Percentiles rank a stretch among this genome's conserved stretches.
Evolutionary conservation across 1,140 invertebrate genomes (phyloP).

Genomic region (Holcopasites calliopsidis): DNA sequence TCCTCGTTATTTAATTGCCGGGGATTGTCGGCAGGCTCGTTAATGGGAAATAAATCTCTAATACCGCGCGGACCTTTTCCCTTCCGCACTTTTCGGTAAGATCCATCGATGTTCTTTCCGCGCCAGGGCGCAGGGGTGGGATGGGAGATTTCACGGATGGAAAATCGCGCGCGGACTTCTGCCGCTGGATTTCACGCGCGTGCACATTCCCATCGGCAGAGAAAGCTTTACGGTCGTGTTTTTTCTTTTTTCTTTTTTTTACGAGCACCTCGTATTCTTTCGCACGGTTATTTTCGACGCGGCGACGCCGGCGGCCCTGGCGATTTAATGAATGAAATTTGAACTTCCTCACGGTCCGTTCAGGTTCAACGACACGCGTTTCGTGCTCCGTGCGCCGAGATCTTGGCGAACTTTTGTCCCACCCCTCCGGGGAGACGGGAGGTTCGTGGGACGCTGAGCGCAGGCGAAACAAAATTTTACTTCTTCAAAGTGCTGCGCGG

Average conservation of each 20-base stretch:
- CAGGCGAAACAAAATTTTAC: too few species aligned
- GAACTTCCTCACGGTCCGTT: conserved; percentile 20
- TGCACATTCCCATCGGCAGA: conserved; percentile 18
- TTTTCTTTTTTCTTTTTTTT: too few species aligned
- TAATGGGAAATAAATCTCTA: conserved; percentile 12
- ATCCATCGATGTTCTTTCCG: background rate
- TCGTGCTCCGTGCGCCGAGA: background rate
- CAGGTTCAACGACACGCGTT: conserved; percentile 39
- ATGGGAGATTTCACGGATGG: too few species aligned
- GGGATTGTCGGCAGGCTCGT: conserved; percentile 9
- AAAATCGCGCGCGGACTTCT: too few species aligned
- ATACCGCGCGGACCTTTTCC: too few species aligned
- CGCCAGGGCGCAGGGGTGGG: background rate
- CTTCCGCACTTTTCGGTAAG: background rate
- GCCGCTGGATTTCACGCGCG: conserved; percentile 19
- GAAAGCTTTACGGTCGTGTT: conserved; percentile 38
- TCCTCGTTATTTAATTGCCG: conserved; percentile 17
- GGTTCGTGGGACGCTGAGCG: too few species aligned
- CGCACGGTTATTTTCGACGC: conserved; percentile 45
- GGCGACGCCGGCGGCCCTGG: conserved; percentile 19
- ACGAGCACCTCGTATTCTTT: conserved; percentile 46
- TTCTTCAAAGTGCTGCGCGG: too few species aligned
- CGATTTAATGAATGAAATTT: conserved; percentile 55
- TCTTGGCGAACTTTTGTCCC: background rate
- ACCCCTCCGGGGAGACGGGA: too few species aligned